A percentile compares a stretch with the other conserved stretches of the same genome.
phyloP scores from a whole-genome alignment of 2,888 invertebrate genomes.

The Aradus depressus region DNA sequence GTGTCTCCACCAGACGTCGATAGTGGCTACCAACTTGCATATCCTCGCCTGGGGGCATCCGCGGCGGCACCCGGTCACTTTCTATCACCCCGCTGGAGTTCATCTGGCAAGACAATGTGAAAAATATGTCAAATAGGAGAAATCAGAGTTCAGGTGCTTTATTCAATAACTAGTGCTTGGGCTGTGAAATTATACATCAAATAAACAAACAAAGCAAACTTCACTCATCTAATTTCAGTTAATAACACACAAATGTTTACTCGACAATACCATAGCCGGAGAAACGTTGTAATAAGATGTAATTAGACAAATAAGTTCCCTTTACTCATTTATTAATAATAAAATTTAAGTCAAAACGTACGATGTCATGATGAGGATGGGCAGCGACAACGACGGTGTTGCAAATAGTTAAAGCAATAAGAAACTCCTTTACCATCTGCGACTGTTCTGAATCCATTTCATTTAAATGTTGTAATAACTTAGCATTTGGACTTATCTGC shows the following conservation, averaged over 20 bases:
- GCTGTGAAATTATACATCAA: no score
- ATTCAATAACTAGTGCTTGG: no score
- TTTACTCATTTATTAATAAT: no score
- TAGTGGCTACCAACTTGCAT: constrained; percentile 40
- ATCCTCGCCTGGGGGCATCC: constrained; percentile 1
- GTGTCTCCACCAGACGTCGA: constrained; percentile 60
- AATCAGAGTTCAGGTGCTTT: no score
- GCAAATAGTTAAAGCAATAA: constrained; percentile 82
- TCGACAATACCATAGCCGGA: no score
- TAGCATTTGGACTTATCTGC: constrained; percentile 23
- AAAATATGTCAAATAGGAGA: no score
- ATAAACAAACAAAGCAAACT: no score
- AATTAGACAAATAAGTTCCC: no score
- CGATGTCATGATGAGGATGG: constrained; percentile 59
- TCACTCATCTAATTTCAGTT: no score
- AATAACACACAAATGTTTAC: no score
- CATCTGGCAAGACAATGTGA: constrained; percentile 39
- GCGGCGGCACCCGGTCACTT: constrained; percentile 24
- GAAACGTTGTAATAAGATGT: background rate
- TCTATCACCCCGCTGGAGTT: constrained; percentile 40
- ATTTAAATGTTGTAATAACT: constrained; percentile 22
- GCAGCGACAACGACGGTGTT: constrained; percentile 92
- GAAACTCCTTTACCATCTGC: constrained; percentile 74
- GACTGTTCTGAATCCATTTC: constrained; percentile 41
- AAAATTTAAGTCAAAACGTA: constrained; percentile 21